phyloP scores from a whole-genome alignment of 2,888 invertebrate species.

The Leptinotarsa tumamoca region DNA sequence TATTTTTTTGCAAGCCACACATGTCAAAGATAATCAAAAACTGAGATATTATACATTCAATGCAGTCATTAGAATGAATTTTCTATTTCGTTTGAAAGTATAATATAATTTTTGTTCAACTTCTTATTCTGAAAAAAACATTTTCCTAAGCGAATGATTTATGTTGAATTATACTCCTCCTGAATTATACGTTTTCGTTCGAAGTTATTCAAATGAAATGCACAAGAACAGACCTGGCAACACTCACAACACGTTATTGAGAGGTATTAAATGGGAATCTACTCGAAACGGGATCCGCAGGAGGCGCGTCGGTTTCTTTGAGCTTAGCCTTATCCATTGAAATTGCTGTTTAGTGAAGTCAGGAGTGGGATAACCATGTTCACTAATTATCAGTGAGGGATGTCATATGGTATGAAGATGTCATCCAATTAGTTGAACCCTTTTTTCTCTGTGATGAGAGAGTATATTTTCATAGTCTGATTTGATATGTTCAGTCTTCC shows the following conservation, averaged over 20 bases:
- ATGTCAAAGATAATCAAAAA: too few relatives aligned
- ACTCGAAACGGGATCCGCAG: neutral
- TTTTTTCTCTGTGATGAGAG: neutral
- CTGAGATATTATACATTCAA: too few relatives aligned
- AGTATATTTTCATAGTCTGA: too few relatives aligned
- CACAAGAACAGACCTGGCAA: neutral
- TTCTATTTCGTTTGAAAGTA: too few relatives aligned
- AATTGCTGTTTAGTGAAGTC: neutral
- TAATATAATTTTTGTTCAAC: too few relatives aligned
- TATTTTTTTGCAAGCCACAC: too few relatives aligned
- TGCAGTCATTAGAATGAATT: too few relatives aligned
- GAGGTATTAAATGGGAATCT: constrained; percentile 13
- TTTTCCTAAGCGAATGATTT: too few relatives aligned
- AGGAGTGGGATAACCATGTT: constrained; percentile 1
- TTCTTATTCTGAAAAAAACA: too few relatives aligned
- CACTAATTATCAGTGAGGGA: neutral
- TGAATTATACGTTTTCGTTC: neutral
- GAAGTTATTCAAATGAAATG: neutral
- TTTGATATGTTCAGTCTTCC: too few relatives aligned
- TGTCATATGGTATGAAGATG: neutral
- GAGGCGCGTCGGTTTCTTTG: neutral
- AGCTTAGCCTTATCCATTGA: neutral
- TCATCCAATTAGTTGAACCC: neutral
- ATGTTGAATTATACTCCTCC: too few relatives aligned
- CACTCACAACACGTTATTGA: constrained; percentile 1